A percentile compares a stretch with the other conserved stretches of the same genome.
Conservation (phyloP, 2,888 invertebrate species). For the Panorpa germanica region DNA sequence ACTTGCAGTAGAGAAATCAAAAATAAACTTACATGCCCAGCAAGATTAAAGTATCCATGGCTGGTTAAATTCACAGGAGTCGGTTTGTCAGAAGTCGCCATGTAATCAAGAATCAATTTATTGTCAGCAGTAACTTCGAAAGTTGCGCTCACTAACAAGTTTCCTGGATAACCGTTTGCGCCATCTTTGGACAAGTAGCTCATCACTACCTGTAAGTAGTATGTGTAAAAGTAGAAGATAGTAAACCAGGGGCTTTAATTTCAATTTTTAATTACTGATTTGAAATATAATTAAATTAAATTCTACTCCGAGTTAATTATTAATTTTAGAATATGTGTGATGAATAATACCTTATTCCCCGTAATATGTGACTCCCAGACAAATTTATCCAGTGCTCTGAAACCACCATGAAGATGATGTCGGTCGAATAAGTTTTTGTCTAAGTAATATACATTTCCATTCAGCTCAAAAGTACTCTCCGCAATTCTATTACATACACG, state of each 20-base stretch:
- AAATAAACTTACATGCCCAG: slow-evolving; percentile 41
- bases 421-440: slow-evolving; percentile 48
- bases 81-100: slow-evolving; percentile 53
- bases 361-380: slow-evolving; percentile 46
- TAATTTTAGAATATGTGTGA: too few relatives aligned
- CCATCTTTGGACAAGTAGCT: slow-evolving; percentile 57
- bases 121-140: slow-evolving; percentile 58
- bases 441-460: slow-evolving; percentile 47
- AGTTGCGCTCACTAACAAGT: slow-evolving; percentile 45
- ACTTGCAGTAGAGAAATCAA: too few relatives aligned
- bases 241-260: background rate
- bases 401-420: slow-evolving; percentile 68
- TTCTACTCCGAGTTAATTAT: background rate
- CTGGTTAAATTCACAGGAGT: slow-evolving; percentile 77
- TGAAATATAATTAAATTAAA: background rate
- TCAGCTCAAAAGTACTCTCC: slow-evolving; percentile 47
- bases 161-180: slow-evolving; percentile 82
- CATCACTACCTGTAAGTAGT: slow-evolving; percentile 38
- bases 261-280: background rate
- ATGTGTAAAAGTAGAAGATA: slow-evolving; percentile 1
- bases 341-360: slow-evolving; percentile 29
- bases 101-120: slow-evolving; percentile 53
- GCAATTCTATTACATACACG: slow-evolving; percentile 69
- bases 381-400: slow-evolving; percentile 63
- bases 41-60: slow-evolving; percentile 82